phyloP scores from a whole-genome alignment of 2,797 vertebrate species.

The Sitta carolinensis region DNA sequence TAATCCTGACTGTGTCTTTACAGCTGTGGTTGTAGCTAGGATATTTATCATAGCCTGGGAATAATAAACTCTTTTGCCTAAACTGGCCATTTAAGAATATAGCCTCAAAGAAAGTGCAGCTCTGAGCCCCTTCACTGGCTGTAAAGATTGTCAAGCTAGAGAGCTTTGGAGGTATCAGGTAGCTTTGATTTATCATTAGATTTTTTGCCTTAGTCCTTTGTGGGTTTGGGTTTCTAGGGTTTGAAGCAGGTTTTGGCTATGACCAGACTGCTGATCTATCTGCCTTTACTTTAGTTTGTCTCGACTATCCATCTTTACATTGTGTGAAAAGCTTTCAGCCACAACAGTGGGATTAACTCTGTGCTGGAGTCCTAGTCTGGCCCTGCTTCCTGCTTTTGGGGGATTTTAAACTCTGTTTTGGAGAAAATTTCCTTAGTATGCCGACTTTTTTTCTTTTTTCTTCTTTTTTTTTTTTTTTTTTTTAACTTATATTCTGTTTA shows the following conservation, averaged over 20 bases:
- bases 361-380: background rate
- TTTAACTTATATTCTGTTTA: background rate
- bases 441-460: background rate
- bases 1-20: constrained; percentile 32
- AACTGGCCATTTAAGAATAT: background rate
- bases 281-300: background rate
- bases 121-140: background rate
- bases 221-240: background rate
- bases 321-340: background rate
- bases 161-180: constrained; percentile 1
- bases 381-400: background rate
- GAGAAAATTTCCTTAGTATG: background rate
- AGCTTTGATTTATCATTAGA: background rate
- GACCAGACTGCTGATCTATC: background rate
- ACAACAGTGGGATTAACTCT: background rate
- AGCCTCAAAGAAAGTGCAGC: background rate
- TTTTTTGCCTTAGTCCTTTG: constrained; percentile 1
- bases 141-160: background rate
- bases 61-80: background rate
- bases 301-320: background rate
- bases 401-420: background rate
- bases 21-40: constrained; percentile 26
- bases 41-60: constrained; percentile 12
- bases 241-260: background rate
- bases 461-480: too few species aligned